Percentiles rank a stretch among this genome's conserved stretches.
phyloP scores from a whole-genome alignment of 2,113 vertebrate species.

The Scomber japonicus region DNA sequence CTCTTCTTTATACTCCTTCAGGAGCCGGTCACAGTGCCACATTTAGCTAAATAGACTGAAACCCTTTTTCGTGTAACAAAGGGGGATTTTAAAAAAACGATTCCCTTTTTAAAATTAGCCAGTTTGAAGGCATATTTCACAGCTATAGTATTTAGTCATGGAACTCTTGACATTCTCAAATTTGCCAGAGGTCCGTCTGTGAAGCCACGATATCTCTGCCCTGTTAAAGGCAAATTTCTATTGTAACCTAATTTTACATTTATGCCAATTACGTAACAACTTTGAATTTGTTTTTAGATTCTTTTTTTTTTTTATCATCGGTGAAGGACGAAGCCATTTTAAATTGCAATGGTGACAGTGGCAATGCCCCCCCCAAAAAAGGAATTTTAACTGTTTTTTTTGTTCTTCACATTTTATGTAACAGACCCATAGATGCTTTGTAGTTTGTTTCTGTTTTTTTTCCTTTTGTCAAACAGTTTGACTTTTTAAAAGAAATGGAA shows the following conservation, averaged over 20 bases:
- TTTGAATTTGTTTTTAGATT: slow-evolving; percentile 38
- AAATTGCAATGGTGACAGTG: slow-evolving; percentile 11
- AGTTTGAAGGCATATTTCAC: slow-evolving; percentile 46
- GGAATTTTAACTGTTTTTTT: slow-evolving; percentile 2
- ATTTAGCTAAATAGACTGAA: slow-evolving; percentile 47
- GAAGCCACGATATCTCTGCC: slow-evolving; percentile 32
- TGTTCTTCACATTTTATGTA: slow-evolving; percentile 26
- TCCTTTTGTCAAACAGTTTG: slow-evolving; percentile 41
- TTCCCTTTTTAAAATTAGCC: slow-evolving; percentile 56
- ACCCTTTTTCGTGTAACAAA: slow-evolving; percentile 36
- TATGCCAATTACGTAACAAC: slow-evolving; percentile 49
- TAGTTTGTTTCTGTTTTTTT: slow-evolving; percentile 17
- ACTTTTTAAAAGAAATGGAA: slow-evolving; percentile 74
- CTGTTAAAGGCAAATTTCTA: slow-evolving; percentile 46
- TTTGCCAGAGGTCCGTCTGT: slow-evolving; percentile 51
- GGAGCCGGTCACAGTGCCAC: slow-evolving; percentile 50
- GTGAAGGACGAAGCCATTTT: slow-evolving; percentile 37
- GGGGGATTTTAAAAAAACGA: background rate
- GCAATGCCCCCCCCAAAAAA: slow-evolving; percentile 20
- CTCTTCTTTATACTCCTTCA: slow-evolving; percentile 46
- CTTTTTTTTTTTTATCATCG: slow-evolving; percentile 8
- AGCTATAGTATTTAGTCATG: slow-evolving; percentile 39
- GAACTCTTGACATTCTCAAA: slow-evolving; percentile 4
- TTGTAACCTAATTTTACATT: slow-evolving; percentile 35
- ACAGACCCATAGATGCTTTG: slow-evolving; percentile 41